A percentile compares a stretch with the other conserved stretches of the same genome.
Evolutionary conservation across 2,113 vertebrate genomes (phyloP).

Genomic region (Erinaceus europaeus): DNA sequence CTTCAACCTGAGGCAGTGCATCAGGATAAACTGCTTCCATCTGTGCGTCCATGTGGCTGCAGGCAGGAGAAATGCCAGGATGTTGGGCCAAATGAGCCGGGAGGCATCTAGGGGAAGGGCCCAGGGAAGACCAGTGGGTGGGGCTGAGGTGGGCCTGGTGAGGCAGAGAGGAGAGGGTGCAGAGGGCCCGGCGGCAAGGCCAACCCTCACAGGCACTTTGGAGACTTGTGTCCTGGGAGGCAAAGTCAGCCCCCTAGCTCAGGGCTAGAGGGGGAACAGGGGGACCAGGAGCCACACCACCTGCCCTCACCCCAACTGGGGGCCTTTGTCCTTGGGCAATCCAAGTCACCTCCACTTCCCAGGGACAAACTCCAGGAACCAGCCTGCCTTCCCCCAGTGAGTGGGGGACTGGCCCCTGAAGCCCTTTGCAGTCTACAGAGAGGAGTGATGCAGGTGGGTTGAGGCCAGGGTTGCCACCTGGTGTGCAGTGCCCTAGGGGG

Average conservation of each 20-base stretch:
- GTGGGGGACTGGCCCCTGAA: background rate
- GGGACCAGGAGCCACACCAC: background rate
- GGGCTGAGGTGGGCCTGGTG: constrained; percentile 4
- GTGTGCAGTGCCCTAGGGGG: background rate
- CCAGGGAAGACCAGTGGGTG: background rate
- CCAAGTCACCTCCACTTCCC: background rate
- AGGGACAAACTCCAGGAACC: background rate
- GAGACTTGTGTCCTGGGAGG: constrained; percentile 74
- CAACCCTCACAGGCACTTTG: constrained; percentile 75
- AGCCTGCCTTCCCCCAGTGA: constrained; percentile 2
- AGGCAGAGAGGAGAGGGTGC: constrained; percentile 28
- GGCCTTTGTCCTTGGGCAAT: background rate
- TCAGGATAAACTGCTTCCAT: background rate
- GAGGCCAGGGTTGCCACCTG: background rate
- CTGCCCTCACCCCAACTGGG: background rate
- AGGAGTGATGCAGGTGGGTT: background rate
- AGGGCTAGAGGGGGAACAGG: constrained; percentile 6
- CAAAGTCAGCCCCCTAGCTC: constrained; percentile 55
- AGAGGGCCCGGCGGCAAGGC: constrained; percentile 51
- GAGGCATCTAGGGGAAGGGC: background rate
- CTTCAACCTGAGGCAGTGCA: background rate
- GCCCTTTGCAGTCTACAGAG: background rate
- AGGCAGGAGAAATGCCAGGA: background rate
- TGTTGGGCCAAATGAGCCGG: background rate
- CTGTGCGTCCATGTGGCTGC: background rate